phyloP scores from a whole-genome alignment of 2,113 vertebrate species.

The Corvus moneduloides region DNA sequence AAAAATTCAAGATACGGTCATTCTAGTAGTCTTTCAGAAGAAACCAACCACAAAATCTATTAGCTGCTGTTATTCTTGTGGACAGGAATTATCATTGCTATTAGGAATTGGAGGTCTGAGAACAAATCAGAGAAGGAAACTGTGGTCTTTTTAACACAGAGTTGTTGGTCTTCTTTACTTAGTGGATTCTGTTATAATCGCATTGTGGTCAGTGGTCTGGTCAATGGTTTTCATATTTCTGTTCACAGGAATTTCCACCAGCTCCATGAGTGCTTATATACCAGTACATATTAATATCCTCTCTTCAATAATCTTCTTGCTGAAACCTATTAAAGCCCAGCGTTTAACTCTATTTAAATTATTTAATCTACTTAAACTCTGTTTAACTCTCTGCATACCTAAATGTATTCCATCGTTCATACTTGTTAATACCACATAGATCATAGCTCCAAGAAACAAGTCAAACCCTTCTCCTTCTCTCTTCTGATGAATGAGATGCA shows the following conservation, averaged over 20 bases:
- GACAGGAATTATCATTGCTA: background rate
- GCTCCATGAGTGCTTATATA: background rate
- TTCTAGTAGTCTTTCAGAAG: background rate
- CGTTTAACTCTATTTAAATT: background rate
- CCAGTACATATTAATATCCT: background rate
- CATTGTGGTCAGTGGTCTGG: constrained; percentile 7
- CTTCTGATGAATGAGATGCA: background rate
- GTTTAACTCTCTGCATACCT: background rate
- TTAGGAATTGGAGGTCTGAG: background rate
- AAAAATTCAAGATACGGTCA: background rate
- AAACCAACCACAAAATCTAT: background rate
- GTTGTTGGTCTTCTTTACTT: background rate
- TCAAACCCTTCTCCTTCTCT: background rate
- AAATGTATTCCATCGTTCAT: background rate
- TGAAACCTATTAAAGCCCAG: background rate
- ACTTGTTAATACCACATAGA: background rate
- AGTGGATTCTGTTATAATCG: background rate
- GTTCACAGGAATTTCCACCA: background rate
- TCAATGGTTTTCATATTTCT: constrained; percentile 7
- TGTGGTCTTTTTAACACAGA: background rate
- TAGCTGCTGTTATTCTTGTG: background rate
- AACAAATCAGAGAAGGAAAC: constrained; percentile 3
- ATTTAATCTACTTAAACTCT: background rate
- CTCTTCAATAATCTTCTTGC: background rate
- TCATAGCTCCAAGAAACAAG: background rate